Evolutionary conservation across 2,797 vertebrate species (phyloP).

Genomic region (Anas bernieri): DNA sequence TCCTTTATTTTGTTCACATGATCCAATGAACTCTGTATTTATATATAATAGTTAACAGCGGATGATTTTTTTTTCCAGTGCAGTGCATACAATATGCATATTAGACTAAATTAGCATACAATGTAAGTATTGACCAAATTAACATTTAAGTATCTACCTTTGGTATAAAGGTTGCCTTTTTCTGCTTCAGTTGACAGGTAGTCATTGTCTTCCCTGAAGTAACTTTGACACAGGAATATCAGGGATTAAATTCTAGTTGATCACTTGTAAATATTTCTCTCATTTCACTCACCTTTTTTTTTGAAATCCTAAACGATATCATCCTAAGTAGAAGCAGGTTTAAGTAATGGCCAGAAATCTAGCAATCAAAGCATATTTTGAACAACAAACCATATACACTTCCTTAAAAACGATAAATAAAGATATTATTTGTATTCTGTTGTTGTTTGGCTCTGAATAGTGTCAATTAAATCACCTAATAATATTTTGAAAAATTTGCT

Average conservation of each 20-base stretch:
- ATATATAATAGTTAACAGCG: background rate
- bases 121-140: background rate
- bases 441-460: background rate
- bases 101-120: background rate
- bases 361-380: background rate
- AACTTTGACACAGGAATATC: background rate
- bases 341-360: background rate
- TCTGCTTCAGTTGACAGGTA: background rate
- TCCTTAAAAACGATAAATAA: background rate
- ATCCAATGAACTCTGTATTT: background rate
- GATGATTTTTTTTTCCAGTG: background rate
- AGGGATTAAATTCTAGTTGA: background rate
- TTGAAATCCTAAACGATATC: background rate
- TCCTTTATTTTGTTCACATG: background rate
- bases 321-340: background rate
- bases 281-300: background rate
- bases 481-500: background rate
- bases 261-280: background rate
- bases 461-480: background rate
- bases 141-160: background rate
- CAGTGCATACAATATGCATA: background rate
- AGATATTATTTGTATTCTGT: background rate
- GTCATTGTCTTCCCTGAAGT: background rate
- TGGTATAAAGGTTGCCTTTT: background rate
- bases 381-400: background rate